Evolutionary conservation across 2,888 invertebrate species (phyloP), one percentile per base, ranked within the genome.

Genomic region (Epinotia nisella): DNA sequence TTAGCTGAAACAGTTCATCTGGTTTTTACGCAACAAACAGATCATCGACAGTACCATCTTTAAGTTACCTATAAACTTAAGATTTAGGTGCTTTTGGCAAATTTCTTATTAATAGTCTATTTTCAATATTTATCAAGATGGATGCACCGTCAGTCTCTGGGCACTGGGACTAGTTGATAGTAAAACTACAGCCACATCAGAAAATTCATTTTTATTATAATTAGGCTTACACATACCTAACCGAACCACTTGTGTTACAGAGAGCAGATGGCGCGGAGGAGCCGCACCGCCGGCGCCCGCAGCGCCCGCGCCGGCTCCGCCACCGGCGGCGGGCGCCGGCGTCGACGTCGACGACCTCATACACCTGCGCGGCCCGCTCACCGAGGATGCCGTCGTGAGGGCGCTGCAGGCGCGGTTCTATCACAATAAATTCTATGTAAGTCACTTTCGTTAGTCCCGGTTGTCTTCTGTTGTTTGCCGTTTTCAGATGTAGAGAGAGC

Each of bases 371-470:
- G 98, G 98, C 49, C 98, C 98, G 68, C 95, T 98, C 82, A 98
- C 98, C 49, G 98, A 99, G 91, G 98, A 98, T 89, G 98, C 98
- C 74, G 97, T 98, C 64, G 96, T 98, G 91, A 96, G 97, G 87
- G 97, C 98, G 83, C 95, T 99, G 78, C 98, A 98, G 87, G 96
- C 98, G 11, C 95, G 98, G 84, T 98, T 98, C 94, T 96, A 96
- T 84, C 96, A 96, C 78, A 96, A 96, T 81, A 96, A 97, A 83
- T 97, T 97, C 86, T 98, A 97, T 90, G 98, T 98, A 90, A 96
- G 98, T 95, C 10, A 17, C 29, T 29, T 7, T 29, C 29, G 7
- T 29, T 29, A 29, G 29, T 29, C 29, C 5, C 29, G n/a, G n/a
- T n/a, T n/a, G n/a, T n/a, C n/a, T n/a, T n/a, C n/a, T n/a, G n/a